These are phyloP conservation scores for Arctia plantaginis DNA, from an alignment of 2,888 invertebrate species.

Conservation along the genomic window DNA sequence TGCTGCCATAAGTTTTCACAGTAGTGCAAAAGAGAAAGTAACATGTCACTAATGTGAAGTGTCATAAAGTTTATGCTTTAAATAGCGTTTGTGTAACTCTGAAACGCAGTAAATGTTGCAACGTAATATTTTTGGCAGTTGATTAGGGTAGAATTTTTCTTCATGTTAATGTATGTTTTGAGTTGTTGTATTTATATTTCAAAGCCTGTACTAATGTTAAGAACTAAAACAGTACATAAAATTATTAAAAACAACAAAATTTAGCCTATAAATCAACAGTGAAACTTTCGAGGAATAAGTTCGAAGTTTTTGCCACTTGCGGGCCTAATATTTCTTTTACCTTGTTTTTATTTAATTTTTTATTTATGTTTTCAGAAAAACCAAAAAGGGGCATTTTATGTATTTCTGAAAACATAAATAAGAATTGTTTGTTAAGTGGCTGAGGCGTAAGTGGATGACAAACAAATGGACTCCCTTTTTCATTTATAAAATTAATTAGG, in stretches of 20 bases:
- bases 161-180: not conserved
- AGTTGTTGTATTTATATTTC: not conserved
- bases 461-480: too few species aligned
- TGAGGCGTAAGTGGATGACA: too few species aligned
- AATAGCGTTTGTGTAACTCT: not conserved
- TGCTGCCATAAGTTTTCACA: not conserved
- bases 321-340: not conserved
- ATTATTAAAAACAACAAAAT: not conserved
- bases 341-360: not conserved
- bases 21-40: slow-evolving; percentile 19
- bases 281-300: not conserved
- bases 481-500: not conserved
- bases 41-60: slow-evolving; percentile 10
- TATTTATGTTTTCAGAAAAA: too few species aligned
- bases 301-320: not conserved
- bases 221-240: not conserved
- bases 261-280: not conserved
- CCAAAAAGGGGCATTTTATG: not conserved
- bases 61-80: slow-evolving; percentile 23
- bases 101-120: slow-evolving; percentile 36
- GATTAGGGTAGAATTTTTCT: not conserved
- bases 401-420: not conserved
- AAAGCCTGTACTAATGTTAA: not conserved
- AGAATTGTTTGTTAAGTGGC: too few species aligned
- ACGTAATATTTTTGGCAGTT: not conserved